Conservation (phyloP, 2,113 vertebrate species). For the Bombycilla garrulus region DNA sequence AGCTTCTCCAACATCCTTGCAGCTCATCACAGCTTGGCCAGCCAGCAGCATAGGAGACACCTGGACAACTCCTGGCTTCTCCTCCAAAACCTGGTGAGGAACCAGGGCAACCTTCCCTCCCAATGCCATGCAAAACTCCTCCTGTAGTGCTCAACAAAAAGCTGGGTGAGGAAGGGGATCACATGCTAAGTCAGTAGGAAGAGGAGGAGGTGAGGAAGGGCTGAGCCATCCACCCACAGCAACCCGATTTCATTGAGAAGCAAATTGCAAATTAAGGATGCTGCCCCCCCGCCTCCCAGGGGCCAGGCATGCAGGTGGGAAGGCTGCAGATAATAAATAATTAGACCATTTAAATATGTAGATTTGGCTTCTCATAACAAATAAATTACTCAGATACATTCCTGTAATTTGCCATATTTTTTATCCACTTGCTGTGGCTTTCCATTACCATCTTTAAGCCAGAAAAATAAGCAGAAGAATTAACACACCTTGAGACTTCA, state of each 20-base stretch:
- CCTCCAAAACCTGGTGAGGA: background rate
- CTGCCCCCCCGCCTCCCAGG: background rate
- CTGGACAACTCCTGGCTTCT: background rate
- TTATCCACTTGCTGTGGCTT: background rate
- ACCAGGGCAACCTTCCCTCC: background rate
- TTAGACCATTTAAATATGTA: background rate
- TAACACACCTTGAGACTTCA: background rate
- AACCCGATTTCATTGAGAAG: accelerated
- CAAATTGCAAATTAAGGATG: background rate
- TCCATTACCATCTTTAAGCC: background rate
- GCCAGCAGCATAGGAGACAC: background rate
- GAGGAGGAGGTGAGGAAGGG: background rate
- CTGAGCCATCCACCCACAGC: accelerated
- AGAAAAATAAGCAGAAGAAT: background rate
- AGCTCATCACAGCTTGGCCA: background rate
- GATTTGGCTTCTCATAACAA: background rate
- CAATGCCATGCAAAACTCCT: accelerated
- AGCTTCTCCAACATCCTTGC: background rate
- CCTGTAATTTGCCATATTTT: background rate
- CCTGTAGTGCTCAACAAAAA: background rate
- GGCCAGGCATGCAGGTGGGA: accelerated
- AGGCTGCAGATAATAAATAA: background rate
- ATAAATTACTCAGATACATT: background rate
- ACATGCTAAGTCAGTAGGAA: background rate
- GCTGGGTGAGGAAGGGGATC: accelerated